phyloP scores from a whole-genome alignment of 2,888 invertebrate species.

The Thalpophila matura region DNA sequence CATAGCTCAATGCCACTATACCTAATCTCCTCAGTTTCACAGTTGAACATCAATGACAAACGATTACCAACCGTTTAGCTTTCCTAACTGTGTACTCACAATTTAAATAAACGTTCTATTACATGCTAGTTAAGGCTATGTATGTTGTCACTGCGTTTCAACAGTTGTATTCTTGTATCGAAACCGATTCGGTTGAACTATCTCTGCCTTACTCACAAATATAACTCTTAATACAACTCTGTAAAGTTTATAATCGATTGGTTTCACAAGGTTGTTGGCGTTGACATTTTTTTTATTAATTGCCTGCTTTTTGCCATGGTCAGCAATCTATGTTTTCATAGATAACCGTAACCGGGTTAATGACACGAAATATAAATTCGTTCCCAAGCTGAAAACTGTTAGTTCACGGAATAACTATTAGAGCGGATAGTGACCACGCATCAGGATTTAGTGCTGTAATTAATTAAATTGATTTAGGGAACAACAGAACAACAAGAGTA shows the following conservation, averaged over 20 bases:
- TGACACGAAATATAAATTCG: conserved; percentile 70
- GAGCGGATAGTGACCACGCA: conserved; percentile 51
- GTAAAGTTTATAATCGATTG: conserved; percentile 54
- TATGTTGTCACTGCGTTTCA: conserved; percentile 56
- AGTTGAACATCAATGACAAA: conserved; percentile 24
- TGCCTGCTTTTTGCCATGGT: conserved; percentile 79
- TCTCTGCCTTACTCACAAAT: conserved; percentile 31
- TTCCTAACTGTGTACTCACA: conserved; percentile 39
- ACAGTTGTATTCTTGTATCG: conserved; percentile 37
- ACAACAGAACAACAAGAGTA: background rate
- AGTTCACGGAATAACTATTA: conserved; percentile 62
- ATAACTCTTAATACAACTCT: background rate
- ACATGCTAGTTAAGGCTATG: conserved; percentile 43
- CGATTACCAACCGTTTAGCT: conserved; percentile 37
- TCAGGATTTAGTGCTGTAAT: conserved; percentile 13
- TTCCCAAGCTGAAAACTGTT: conserved; percentile 61
- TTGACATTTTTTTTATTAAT: conserved; percentile 83
- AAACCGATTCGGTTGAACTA: conserved; percentile 62
- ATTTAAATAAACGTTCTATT: conserved; percentile 47
- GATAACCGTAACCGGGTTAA: conserved; percentile 79
- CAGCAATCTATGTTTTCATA: conserved; percentile 79
- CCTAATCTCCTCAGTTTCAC: conserved; percentile 34
- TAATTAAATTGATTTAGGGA: conserved; percentile 9
- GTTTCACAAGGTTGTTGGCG: conserved; percentile 1
- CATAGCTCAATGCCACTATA: background rate